Evolutionary conservation across 2,797 vertebrate species (phyloP), one percentile per base, ranked within the genome.

Genomic region (Clarias fuscus): DNA sequence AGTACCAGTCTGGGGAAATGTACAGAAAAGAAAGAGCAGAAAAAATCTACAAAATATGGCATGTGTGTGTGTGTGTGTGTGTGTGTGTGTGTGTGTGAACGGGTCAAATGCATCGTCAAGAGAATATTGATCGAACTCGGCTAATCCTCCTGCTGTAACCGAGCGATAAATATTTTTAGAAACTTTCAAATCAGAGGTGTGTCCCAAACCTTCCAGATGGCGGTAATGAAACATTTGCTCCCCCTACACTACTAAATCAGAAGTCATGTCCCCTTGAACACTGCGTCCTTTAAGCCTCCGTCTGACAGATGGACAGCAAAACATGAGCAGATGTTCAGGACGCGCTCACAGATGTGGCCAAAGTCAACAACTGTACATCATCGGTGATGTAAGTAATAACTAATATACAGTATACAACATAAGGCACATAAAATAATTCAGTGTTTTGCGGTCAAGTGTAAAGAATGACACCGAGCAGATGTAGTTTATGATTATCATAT

Each of bases 321-420:
- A 79, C 87, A 81, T 59, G 75, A 87, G 82, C 88, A 90, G 89
- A 86, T 88, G 89, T 85, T 83, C n/a, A 83, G 79, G 82, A 53
- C 61, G 53, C 24, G 6, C 73, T 83, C n/a, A 37, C 88, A 91
- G 85, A 90, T 88, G 85, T 86, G 86, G 33, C 70, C 76, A 89
- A 88, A 86, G 86, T 90, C 80, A 85, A 53, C 48, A 20, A 27
- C 81, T 61, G 61, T 7, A 53, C n/a, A 13, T 24, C 67, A 58
- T 82, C 61, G 64, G 58, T 15, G 43, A 64, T 62, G 59, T 56
- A 33, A 48, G n/a, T n/a, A 18, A 1, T 20, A 30, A n/a, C 8
- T 27, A 76, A 30, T 56, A 18, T 76, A 58, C 68, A 1, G 37
- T 22, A 24, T 24, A 30, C 64, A 27, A n/a, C 8, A 27, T 4